Percentiles rank a stretch among this genome's conserved stretches.
Evolutionary conservation across 2,113 vertebrate species (phyloP).

Genomic region (Cryptotis parvus): DNA sequence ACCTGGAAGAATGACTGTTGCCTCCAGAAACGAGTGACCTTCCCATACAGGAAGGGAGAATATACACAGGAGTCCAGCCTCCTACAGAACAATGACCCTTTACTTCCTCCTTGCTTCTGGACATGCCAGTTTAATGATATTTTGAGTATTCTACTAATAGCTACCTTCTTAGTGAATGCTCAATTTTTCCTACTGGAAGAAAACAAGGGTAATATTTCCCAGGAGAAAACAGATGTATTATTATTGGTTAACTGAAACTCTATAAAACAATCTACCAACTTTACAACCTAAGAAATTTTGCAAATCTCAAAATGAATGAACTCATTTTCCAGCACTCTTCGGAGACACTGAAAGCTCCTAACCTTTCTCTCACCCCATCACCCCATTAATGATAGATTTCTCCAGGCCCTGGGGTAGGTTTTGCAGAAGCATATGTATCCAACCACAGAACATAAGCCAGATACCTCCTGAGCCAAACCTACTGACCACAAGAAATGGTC

Average conservation of each 20-base stretch:
- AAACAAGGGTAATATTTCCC: background rate
- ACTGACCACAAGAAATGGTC: background rate
- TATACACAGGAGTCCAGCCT: accelerated
- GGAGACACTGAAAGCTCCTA: background rate
- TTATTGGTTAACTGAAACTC: background rate
- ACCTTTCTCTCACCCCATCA: background rate
- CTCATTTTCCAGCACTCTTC: background rate
- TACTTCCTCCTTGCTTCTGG: background rate
- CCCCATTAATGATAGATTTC: background rate
- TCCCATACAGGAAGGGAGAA: background rate
- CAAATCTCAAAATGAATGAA: background rate
- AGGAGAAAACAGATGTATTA: background rate
- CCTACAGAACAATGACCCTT: background rate
- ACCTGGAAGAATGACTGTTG: background rate
- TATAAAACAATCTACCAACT: background rate
- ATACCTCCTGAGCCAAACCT: background rate
- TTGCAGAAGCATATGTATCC: background rate
- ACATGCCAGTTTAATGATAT: background rate
- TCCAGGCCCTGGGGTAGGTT: background rate
- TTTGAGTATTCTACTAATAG: background rate
- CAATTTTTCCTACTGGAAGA: background rate
- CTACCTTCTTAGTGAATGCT: background rate
- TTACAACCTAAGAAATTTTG: background rate
- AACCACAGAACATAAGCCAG: background rate
- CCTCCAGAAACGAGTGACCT: background rate